A percentile compares a stretch with the other conserved stretches of the same genome.
These are phyloP conservation scores for Furcifer pardalis DNA, from an alignment of 2,797 vertebrate species.

Conservation along the genomic window DNA sequence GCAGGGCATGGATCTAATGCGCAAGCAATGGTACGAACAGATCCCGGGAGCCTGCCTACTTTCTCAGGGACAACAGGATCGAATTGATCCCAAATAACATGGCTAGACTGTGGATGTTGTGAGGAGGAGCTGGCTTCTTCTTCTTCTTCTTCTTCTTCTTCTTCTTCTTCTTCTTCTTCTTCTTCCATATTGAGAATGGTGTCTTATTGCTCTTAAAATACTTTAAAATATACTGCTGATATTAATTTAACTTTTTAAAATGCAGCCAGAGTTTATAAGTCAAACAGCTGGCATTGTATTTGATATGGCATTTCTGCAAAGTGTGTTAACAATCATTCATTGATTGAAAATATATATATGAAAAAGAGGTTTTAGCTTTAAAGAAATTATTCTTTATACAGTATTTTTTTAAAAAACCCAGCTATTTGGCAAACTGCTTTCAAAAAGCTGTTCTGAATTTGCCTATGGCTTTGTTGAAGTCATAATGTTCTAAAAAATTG, in stretches of 20 bases:
- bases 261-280: constrained; percentile 36
- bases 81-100: no score
- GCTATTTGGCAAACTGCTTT: constrained; percentile 15
- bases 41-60: no score
- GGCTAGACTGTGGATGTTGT: no score
- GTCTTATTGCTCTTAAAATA: background rate
- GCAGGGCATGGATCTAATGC: no score
- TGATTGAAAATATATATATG: constrained; percentile 21
- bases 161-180: no score
- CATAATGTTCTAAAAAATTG: background rate
- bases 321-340: background rate
- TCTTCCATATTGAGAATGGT: no score
- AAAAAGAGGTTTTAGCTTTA: constrained; percentile 11
- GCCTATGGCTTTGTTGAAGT: background rate
- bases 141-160: no score
- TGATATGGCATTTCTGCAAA: constrained; percentile 13
- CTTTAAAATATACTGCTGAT: background rate
- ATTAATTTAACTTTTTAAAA: background rate
- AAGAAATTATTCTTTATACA: constrained; percentile 9
- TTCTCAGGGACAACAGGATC: no score
- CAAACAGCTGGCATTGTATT: background rate
- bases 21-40: no score
- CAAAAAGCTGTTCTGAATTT: background rate
- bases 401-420: background rate
- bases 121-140: no score